Base-by-base conservation (phyloP, 2,888 invertebrate genomes). In the Megastigmus dorsalis region DNA sequence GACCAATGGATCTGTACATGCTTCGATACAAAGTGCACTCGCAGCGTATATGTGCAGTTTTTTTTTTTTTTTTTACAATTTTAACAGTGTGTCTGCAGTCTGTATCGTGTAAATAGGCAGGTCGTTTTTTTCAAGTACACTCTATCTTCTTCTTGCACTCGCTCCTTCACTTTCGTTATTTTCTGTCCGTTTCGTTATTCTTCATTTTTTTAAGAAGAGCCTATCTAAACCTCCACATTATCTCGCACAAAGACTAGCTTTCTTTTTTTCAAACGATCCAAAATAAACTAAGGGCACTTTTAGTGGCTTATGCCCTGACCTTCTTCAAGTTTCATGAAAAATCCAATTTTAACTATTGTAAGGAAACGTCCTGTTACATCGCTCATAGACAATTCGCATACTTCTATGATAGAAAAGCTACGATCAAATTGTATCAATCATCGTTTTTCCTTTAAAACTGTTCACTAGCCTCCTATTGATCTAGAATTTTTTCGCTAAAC, bases 291-390 rank as follows among this genome's bases (percentile, higher is more conserved):
- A 86, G 86, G 85, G 86, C 86, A 86, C 86, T 86, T 86, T 85
- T 82, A 85, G 82, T 86, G 85, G 86, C 86, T 81, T 82, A 85
- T 85, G 85, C 86, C 85, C 86, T 84, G 83, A 80, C 82, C 82
- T 85, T 85, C 82, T 84, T 83, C 83, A 81, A 85, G 82, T 83
- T 81, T 85, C 83, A 83, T 90, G 91, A 91, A 91, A 91, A 91
- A 91, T 91, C 89, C 90, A 90, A 90, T 90, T 90, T 90, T 90
- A 90, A 90, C 89, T 89, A 89, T 91, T 90, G 79, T 83, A 83
- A 82, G 90, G 90, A 90, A 90, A 91, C 90, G 90, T 89, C 90
- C 89, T 84, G 88, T 90, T 89, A 90, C 90, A 90, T 90, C 90
- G 90, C 91, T 91, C 90, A 90, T 90, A 90, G 89, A 85, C 84